A percentile compares a stretch with the other conserved stretches of the same genome.
phyloP scores from a whole-genome alignment of 2,113 vertebrate species.

The Cariama cristata region DNA sequence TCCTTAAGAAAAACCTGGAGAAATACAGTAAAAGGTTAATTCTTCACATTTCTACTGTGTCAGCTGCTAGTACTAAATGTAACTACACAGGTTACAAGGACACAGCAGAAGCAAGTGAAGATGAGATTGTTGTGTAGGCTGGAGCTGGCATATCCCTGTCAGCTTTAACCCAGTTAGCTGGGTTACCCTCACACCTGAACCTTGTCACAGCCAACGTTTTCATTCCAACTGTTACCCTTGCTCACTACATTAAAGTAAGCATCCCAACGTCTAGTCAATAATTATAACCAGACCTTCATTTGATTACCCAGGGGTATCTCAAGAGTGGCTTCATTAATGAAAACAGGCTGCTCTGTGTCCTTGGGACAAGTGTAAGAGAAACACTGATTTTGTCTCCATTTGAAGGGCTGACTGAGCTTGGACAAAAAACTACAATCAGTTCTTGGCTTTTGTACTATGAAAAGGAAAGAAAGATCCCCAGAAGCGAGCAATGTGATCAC shows the following conservation, averaged over 20 bases:
- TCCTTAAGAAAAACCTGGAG: neutral
- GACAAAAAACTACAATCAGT: neutral
- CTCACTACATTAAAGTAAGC: neutral
- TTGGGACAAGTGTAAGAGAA: conserved; percentile 39
- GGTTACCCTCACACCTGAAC: neutral
- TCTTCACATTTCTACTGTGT: neutral
- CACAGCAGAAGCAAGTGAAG: neutral
- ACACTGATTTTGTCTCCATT: neutral
- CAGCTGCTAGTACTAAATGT: neutral
- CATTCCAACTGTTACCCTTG: neutral
- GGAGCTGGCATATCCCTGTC: neutral
- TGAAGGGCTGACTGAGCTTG: neutral
- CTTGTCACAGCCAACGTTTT: neutral
- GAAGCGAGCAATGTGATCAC: neutral
- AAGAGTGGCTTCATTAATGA: conserved; percentile 39
- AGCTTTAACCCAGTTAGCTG: neutral
- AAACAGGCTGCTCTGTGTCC: conserved; percentile 15
- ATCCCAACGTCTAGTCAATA: neutral
- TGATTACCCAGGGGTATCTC: conserved; percentile 48
- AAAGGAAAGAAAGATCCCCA: neutral
- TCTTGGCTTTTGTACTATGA: neutral
- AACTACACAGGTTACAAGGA: neutral
- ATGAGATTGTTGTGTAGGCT: neutral
- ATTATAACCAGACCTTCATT: conserved; percentile 33
- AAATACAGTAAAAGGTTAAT: neutral